Evolutionary conservation across 37 sponge, comb jelly and placozoan species (phyloP), one percentile per base, ranked within the genome.

Genomic region (Ianthella basta): DNA sequence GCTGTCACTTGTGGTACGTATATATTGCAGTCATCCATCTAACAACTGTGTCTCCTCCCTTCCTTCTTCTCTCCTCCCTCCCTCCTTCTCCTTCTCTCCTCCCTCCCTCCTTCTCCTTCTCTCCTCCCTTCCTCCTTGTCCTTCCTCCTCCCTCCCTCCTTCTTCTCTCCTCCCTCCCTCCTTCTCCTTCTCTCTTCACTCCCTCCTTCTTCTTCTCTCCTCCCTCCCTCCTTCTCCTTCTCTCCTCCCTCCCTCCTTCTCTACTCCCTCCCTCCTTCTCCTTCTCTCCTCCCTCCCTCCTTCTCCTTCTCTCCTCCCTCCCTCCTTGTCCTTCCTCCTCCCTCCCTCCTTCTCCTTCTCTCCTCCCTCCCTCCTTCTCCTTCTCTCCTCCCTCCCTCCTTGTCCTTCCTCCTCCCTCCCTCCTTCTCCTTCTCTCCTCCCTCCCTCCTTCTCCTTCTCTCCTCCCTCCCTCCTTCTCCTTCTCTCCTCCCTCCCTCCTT

Each of bases 291-390:
- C 65, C 14, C 79, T 59, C 59, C 16, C 63, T 29, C 79, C 15
- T 34, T 20, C 59, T 27, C 35, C 0, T 55, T 74, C 56, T 34
- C 81, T 8, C 59, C 32, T 56, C 34, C 69, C 85, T 83, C 16
- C 35, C 60, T 21, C 83, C 65, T 56, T 88, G 92, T 85, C 57
- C 27, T 0, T n/a, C n/a, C n/a, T n/a, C n/a, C n/a, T n/a, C n/a
- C n/a, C n/a, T n/a, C n/a, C n/a, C n/a, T n/a, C n/a, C n/a, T n/a
- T n/a, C n/a, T n/a, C n/a, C n/a, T n/a, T n/a, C n/a, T n/a, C n/a
- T n/a, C n/a, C n/a, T n/a, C n/a, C n/a, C n/a, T n/a, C n/a, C n/a
- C n/a, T n/a, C n/a, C n/a, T n/a, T n/a, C n/a, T n/a, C n/a, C n/a
- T n/a, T n/a, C n/a, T n/a, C n/a, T n/a, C n/a, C n/a, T n/a, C n/a